Evolutionary conservation across 2,888 invertebrate genomes (phyloP), one percentile per base, ranked within the genome.

Genomic region (Platycheirus albimanus): DNA sequence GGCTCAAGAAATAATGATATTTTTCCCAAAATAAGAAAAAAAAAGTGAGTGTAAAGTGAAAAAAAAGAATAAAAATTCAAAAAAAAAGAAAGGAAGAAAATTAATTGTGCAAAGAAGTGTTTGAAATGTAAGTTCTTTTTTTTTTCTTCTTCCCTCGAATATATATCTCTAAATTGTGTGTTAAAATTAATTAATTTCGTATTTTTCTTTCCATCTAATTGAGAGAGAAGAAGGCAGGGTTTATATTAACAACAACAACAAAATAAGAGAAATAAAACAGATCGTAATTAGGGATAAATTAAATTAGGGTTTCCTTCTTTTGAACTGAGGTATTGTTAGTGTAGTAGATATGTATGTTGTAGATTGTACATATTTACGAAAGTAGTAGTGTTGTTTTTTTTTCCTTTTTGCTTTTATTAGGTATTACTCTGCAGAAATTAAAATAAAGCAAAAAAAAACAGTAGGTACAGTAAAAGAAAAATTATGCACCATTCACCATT

Each of bases 401-500:
- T 61, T 52, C 5, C n/a, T n/a, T n/a, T n/a, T n/a, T n/a, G n/a
- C n/a, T n/a, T 15, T 30, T 61, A 2, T 17, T 24, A 24, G 11
- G 20, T 58, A 43, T 45, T 45, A 58, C 41, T 67, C 54, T 63
- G 71, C 67, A 71, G 71, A 67, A 76, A 81, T 72, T 71, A 72
- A 76, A 67, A 76, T 51, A 66, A 71, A 63, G 38, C 20, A 76
- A 47, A 63, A 52, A 63, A 69, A 51, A 51, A 38, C 10, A 67
- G 28, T 52, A 63, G n/a, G n/a, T 56, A 80, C 69, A 66, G 45
- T 41, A 76, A 54, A 63, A 72, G 54, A 63, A 83, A 77, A 83
- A 71, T 77, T 72, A 83, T 83, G 83, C 83, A 83, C 83, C 83
- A 83, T 83, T 78, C 83, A 83, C 77, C 72, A 72, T 83, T 83